phyloP scores from a whole-genome alignment of 2,888 invertebrate species.

The Oeneis ivallda region DNA sequence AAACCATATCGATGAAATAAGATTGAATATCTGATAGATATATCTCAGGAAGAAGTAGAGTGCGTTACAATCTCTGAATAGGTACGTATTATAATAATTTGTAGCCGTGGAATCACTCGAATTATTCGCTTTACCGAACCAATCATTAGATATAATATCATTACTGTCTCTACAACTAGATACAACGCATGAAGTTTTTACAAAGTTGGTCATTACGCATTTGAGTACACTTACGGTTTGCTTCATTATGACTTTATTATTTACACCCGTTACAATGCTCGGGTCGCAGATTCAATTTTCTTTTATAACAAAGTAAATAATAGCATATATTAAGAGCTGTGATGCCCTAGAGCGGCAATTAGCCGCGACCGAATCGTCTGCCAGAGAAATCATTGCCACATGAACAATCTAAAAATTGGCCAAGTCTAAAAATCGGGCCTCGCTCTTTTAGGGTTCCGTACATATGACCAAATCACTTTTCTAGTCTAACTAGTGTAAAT shows the following conservation, averaged over 20 bases:
- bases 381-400: not conserved
- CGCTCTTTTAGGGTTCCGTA: no score
- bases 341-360: constrained; percentile 6
- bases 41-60: not conserved
- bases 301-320: constrained; percentile 14
- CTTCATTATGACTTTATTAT: constrained; percentile 24
- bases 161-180: not conserved
- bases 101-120: not conserved
- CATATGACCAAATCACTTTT: no score
- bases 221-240: constrained; percentile 24
- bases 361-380: constrained; percentile 1
- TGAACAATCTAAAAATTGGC: not conserved
- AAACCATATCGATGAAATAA: not conserved
- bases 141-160: not conserved
- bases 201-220: constrained; percentile 19
- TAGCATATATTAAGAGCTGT: constrained; percentile 9
- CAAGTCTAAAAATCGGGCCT: no score
- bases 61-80: not conserved
- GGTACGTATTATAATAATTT: not conserved
- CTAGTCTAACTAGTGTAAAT: no score
- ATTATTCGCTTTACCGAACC: not conserved
- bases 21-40: not conserved
- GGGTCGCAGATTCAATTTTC: constrained; percentile 19
- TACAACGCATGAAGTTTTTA: constrained; percentile 16
- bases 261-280: constrained; percentile 21